Evolutionary conservation across 2,113 vertebrate genomes (phyloP).

Genomic region (Nematolebias whitei): DNA sequence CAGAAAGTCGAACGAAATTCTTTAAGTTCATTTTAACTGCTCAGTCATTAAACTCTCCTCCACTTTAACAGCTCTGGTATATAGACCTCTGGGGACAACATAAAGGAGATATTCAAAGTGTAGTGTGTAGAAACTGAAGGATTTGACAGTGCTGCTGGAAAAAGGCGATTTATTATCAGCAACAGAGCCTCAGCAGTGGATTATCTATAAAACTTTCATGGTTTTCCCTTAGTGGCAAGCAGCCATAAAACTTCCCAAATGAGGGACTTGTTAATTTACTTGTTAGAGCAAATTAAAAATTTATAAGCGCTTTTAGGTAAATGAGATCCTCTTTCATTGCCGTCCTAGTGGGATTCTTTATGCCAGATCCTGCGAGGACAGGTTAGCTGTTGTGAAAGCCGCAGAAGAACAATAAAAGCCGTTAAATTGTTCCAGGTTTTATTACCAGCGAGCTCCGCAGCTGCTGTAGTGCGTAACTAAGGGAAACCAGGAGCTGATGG

Average conservation of each 20-base stretch:
- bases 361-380: conserved; percentile 88
- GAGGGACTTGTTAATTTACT: conserved; percentile 99
- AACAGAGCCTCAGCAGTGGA: conserved; percentile 90
- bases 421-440: conserved; percentile 95
- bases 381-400: conserved; percentile 89
- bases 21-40: conserved; percentile 66
- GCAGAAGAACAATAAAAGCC: conserved; percentile 97
- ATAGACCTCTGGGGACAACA: conserved; percentile 83
- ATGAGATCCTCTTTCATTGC: conserved; percentile 99
- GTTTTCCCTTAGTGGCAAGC: conserved; percentile 93
- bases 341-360: conserved; percentile 85
- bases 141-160: conserved; percentile 95
- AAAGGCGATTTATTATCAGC: conserved; percentile 98
- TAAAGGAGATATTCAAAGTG: conserved; percentile 86
- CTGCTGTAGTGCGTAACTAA: conserved; percentile 91
- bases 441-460: conserved; percentile 87
- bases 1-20: conserved; percentile 51
- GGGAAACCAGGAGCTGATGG: conserved; percentile 85
- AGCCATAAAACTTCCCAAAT: conserved; percentile 99
- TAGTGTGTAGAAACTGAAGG: conserved; percentile 87
- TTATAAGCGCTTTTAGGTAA: conserved; percentile 99
- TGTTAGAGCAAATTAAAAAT: conserved; percentile 99
- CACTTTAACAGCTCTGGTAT: conserved; percentile 88
- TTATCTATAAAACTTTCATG: conserved; percentile 99
- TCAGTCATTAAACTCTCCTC: conserved; percentile 44